Evolutionary conservation across 2,797 vertebrate genomes (phyloP).

Genomic region (Aphelocoma californica): DNA sequence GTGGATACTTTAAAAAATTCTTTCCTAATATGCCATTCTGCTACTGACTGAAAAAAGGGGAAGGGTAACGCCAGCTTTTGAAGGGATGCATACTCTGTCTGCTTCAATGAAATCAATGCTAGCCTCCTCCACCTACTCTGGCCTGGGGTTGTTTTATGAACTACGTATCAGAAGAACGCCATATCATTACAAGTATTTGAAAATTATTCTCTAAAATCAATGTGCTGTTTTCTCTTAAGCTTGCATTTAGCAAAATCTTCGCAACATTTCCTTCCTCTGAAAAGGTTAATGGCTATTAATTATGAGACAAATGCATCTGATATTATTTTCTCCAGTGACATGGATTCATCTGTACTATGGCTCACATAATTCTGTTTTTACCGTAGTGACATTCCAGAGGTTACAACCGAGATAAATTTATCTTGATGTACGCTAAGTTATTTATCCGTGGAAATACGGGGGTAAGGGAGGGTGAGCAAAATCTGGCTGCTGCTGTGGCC

Average conservation of each 20-base stretch:
- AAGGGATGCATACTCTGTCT: neutral
- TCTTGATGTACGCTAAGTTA: neutral
- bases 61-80: neutral
- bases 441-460: neutral
- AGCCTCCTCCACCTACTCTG: constrained; percentile 11
- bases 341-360: neutral
- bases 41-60: neutral
- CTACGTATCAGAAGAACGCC: neutral
- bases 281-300: neutral
- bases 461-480: neutral
- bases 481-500: neutral
- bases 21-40: neutral
- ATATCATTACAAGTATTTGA: constrained; percentile 2
- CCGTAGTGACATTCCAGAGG: neutral
- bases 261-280: neutral
- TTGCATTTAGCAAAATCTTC: neutral
- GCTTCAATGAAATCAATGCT: constrained; percentile 28
- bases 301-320: neutral
- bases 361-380: neutral
- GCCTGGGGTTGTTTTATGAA: constrained; percentile 10
- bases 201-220: constrained; percentile 8
- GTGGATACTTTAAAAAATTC: neutral
- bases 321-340: neutral
- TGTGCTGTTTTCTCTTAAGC: neutral
- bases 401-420: constrained; percentile 9